Evolutionary conservation across 2,888 invertebrate genomes (phyloP).

Genomic region (Drosophila incognita): DNA sequence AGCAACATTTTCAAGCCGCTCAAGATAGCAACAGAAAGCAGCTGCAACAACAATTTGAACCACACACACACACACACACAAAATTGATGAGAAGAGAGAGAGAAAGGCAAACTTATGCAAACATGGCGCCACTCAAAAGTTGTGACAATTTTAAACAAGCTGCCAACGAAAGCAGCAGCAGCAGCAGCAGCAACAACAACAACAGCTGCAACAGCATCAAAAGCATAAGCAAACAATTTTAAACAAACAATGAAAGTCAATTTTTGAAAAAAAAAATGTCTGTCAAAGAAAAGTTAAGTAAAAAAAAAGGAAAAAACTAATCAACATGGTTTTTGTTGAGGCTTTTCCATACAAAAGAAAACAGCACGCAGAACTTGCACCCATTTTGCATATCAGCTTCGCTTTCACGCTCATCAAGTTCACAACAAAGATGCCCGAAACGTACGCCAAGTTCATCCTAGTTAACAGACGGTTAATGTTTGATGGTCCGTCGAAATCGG

Average conservation of each 20-base stretch:
- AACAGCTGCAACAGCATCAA: conserved; percentile 18
- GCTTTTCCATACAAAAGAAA: conserved; percentile 8
- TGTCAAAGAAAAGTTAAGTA: conserved; percentile 17
- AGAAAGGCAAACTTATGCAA: conserved; percentile 25
- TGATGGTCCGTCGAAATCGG: conserved; percentile 9
- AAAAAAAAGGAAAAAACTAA: conserved; percentile 38
- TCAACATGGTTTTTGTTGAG: conserved; percentile 39
- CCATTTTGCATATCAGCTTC: conserved; percentile 10
- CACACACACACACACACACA: conserved; percentile 21
- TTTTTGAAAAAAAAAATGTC: conserved; percentile 32
- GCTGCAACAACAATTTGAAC: conserved; percentile 51
- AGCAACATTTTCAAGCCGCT: conserved; percentile 55
- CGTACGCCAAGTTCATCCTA: conserved; percentile 1
- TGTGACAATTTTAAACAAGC: conserved; percentile 52
- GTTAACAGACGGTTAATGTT: conserved; percentile 4
- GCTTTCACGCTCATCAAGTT: conserved; percentile 18
- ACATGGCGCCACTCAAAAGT: conserved; percentile 47
- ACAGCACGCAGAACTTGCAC: conserved; percentile 19
- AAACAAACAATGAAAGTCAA: conserved; percentile 62
- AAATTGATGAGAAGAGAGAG: conserved; percentile 32
- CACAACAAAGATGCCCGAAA: conserved; percentile 10
- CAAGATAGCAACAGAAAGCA: conserved; percentile 35
- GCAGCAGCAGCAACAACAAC: conserved; percentile 6
- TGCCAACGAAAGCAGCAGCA: conserved; percentile 7
- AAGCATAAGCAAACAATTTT: conserved; percentile 62